Evolutionary conservation across 2,888 invertebrate genomes (phyloP).

Genomic region (Salpingus planirostris): DNA sequence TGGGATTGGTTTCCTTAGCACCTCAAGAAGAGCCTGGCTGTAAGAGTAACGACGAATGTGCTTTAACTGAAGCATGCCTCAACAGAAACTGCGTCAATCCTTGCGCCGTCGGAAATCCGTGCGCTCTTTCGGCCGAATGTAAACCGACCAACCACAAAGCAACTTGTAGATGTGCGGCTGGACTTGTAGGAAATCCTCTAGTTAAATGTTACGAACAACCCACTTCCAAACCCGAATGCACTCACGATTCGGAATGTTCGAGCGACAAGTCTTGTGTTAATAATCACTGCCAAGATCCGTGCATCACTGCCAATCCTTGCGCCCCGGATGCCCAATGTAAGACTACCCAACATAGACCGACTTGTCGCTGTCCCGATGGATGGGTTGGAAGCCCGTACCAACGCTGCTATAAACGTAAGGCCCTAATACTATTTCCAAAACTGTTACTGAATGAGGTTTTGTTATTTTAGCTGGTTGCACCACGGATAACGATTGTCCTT

Average conservation of each 20-base stretch:
- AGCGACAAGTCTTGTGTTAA: conserved; percentile 72
- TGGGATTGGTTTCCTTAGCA: too few relatives aligned
- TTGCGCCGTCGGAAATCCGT: conserved; percentile 59
- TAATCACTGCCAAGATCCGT: conserved; percentile 72
- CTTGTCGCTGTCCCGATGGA: conserved; percentile 74
- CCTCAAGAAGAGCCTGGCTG: conserved; percentile 57
- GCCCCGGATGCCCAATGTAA: conserved; percentile 73
- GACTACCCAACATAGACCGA: conserved; percentile 67
- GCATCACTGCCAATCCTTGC: conserved; percentile 67
- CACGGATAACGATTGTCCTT: conserved; percentile 71
- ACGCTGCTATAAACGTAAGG: conserved; percentile 79
- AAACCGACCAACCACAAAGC: conserved; percentile 67
- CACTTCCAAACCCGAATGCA: conserved; percentile 57
- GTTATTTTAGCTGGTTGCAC: conserved; percentile 65
- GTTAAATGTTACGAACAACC: conserved; percentile 57
- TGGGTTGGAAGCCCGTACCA: conserved; percentile 83
- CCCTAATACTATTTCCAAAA: neutral
- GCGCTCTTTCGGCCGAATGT: conserved; percentile 72
- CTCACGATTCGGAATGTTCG: conserved; percentile 65
- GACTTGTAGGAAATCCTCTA: conserved; percentile 72
- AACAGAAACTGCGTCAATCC: conserved; percentile 70
- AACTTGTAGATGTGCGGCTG: conserved; percentile 65
- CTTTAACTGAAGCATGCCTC: conserved; percentile 60
- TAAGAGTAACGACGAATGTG: conserved; percentile 62
- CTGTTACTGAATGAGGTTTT: neutral